Percentiles rank a stretch among this genome's conserved stretches.
These are phyloP conservation scores for Epistrophella euchroma DNA, from an alignment of 2,888 invertebrate genomes.

Conservation along the genomic window DNA sequence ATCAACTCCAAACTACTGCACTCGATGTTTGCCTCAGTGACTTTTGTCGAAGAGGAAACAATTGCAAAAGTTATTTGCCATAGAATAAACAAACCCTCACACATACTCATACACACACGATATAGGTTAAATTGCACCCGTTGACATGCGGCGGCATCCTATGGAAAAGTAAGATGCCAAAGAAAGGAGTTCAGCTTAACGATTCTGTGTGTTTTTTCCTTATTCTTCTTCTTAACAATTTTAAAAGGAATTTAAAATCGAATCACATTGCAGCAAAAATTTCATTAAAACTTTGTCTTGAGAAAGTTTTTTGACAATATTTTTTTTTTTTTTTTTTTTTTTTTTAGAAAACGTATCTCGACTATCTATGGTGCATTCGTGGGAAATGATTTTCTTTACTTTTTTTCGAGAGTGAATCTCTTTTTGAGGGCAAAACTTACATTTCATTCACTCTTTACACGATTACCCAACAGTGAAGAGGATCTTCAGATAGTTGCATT, in stretches of 20 bases:
- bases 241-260: conserved; percentile 68
- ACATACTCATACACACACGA: background rate
- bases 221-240: conserved; percentile 37
- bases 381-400: conserved; percentile 2
- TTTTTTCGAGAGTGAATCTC: conserved; percentile 16
- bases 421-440: conserved; percentile 43
- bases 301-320: conserved; percentile 47
- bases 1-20: conserved; percentile 65
- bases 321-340: background rate
- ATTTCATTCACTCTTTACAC: conserved; percentile 50
- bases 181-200: conserved; percentile 42
- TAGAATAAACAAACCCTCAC: conserved; percentile 50
- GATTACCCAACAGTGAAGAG: conserved; percentile 50
- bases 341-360: background rate
- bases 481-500: conserved; percentile 48
- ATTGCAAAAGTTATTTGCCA: conserved; percentile 64
- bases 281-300: conserved; percentile 74
- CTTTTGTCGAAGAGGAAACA: conserved; percentile 72
- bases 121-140: conserved; percentile 6
- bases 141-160: conserved; percentile 58
- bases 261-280: conserved; percentile 74
- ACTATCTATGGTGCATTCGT: conserved; percentile 44
- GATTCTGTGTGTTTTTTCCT: conserved; percentile 5
- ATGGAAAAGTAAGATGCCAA: conserved; percentile 54
- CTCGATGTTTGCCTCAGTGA: conserved; percentile 71